Evolutionary conservation across 2,888 invertebrate species (phyloP), one percentile per base, ranked within the genome.

Genomic region (Cryptus viduatorius): DNA sequence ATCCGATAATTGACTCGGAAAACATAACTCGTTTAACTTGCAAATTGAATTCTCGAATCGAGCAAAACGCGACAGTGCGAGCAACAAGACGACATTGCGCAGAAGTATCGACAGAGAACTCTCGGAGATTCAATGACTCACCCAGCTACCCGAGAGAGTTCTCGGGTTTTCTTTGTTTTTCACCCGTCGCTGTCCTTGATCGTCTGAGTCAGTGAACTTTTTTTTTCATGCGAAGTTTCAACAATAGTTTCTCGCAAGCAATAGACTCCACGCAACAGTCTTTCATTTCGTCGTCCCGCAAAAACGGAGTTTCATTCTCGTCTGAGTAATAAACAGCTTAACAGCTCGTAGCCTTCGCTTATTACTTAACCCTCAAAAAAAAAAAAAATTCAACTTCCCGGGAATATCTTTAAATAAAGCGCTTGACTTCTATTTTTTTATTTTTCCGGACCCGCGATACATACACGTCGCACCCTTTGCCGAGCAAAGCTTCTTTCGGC

Each of bases 121-220:
- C 61, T 24, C 24, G 24, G 24, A 24, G 24, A 24, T 24, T 8
- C 61, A 31, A 61, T 61, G 61, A 61, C 29, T 61, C 31, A 31
- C 24, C 24, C 29, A 61, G 31, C 12, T 29, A 3, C 10, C 29
- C 4, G 4, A 7, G 61, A 24, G 24, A 1, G 1, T 3, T 24
- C 24, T 24, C 24, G 24, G 24, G 24, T 24, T 24, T 24, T 24
- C 61, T 8, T 5, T 61, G 12, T 29, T 31, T 31, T 61, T 61
- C 31, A 61, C 37, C 37, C 59, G 14, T 61, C 61, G 61, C 56
- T 5, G 56, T 24, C 61, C n/a, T 61, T 31, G 61, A 61, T 61
- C 61, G 59, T 29, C 31, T 61, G 31, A 61, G 31, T 61, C 61
- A 31, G n/a, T 50, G 3, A 5, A 53, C 24, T 69, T 29, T 69